Conservation (phyloP, 53 echinoderm and acorn worm genomes). For the Hippasteria phrygiana region DNA sequence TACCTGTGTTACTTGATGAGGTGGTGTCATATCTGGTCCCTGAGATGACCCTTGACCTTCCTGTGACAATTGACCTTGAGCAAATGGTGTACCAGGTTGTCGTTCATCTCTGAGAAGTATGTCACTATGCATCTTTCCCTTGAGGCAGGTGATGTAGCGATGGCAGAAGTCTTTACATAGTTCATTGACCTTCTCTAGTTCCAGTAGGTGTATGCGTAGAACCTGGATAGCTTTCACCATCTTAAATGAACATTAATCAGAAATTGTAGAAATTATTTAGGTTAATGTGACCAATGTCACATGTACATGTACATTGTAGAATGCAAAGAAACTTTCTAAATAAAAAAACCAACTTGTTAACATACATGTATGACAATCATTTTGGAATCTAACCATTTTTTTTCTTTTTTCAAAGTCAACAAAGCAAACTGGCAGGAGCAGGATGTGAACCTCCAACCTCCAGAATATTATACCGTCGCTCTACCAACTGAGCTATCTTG, state of each 20-base stretch:
- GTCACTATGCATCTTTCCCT: conserved; percentile 99
- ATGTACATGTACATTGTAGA: too few species aligned
- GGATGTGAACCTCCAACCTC: too few species aligned
- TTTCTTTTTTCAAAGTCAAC: too few species aligned
- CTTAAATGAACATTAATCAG: conserved; percentile 46
- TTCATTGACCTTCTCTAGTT: conserved; percentile 99
- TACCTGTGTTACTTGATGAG: conserved; percentile 63
- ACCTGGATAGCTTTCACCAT: conserved; percentile 99
- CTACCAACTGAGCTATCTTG: too few species aligned
- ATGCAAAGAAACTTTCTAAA: too few species aligned
- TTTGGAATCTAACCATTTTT: too few species aligned
- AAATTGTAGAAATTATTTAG: too few species aligned
- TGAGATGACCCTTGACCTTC: conserved; percentile 59
- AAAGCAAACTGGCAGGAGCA: too few species aligned
- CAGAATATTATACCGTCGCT: too few species aligned
- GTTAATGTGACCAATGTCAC: too few species aligned
- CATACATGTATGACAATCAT: too few species aligned
- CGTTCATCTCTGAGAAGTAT: conserved; percentile 88
- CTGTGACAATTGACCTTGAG: conserved; percentile 48
- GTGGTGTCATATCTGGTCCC: conserved; percentile 55
- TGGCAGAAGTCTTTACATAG: conserved; percentile 99
- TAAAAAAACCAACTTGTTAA: too few species aligned
- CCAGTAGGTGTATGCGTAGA: conserved; percentile 89
- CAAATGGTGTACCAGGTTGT: conserved; percentile 53
- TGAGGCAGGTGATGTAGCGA: conserved; percentile 95